Evolutionary conservation across 2,113 vertebrate genomes (phyloP), one percentile per base, ranked within the genome.

Genomic region (Lepus timidus): DNA sequence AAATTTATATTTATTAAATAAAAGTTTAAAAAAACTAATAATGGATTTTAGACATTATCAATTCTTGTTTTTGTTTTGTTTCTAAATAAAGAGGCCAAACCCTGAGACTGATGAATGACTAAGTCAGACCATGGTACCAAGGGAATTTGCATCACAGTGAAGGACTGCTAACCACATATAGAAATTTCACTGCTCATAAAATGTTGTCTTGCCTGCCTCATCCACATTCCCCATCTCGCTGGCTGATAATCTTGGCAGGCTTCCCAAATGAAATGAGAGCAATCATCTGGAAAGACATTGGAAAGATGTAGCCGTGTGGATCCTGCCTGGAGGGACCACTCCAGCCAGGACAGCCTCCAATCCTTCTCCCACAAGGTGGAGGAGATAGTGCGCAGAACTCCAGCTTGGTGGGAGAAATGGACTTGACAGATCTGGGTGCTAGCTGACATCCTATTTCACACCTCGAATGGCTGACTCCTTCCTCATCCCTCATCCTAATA

Each of bases 221-320:
- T 27, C 39, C 86, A 71, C 51, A 19, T 91, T 62, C 33, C 23
- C 9, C 79, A 58, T 22, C 75, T 82, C 67, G 7, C 20, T 52
- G 51, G 67, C 75, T 96, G 89, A 71, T 78, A 93, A 73, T 74
- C 70, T 80, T 70, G 89, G 62, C 89, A 95, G 64, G 22, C 49
- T 93, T 96, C 93, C 93, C 89, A 94, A 94, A 94, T 27, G 58
- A 85, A 84, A 93, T 55, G 33, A 96, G 65, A 89, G 76, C 91
- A 95, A 95, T 94, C 10, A 0, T 88, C 88, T 94, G 86, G 75
- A 95, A 97, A 94, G 33, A 39, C 58, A 96, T 88, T 93, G 61
- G 36, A 44, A 90, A 96, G 86, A 93, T 84, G 55, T 55, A 81
- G 52, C 55, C 12, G 0, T 75, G 25, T 91, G 65, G 64, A 73